Evolutionary conservation across 2,797 vertebrate genomes (phyloP), one percentile per base, ranked within the genome.

Genomic region (Acipenser ruthenus): DNA sequence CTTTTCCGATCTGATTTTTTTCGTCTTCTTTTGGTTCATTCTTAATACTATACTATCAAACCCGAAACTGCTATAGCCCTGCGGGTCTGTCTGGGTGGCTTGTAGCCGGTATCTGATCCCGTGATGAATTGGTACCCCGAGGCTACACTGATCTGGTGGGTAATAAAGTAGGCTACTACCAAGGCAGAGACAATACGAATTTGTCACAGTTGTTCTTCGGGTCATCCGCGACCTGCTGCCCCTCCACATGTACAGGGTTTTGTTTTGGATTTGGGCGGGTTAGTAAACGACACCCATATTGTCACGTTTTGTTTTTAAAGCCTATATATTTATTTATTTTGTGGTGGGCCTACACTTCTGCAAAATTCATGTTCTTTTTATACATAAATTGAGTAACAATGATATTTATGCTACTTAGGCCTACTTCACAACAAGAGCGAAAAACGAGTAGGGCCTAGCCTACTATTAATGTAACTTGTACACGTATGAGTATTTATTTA

Each of bases 111-210:
- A 67, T 71, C 55, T 70, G 82, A 83, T 79, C 80, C 78, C 73
- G 80, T 90, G 88, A 91, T 90, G 87, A 89, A 91, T 89, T 80
- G 84, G 79, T 86, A 76, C 86, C 89, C 86, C 70, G 83, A 78
- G 86, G 88, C 87, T 37, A 3, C 77, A 81, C 64, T 72, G 80
- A 84, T 83, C 79, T 82, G 83, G 80, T 81, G 84, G 80, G 83
- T 91, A 89, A 90, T 89, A 37, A 37, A 37, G 23, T 4, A 37
- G 23, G 23, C 23, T 37, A 37, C 23, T 37, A 4, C 4, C 23
- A 37, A 87, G 82, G 74, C 80, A 82, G 81, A 89, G 86, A 90
- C 88, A 90, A 89, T 87, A 82, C 80, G 80, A 89, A 89, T 91
- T 86, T 87, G 86, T 90, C 87, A 88, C 85, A 82, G 86, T 82